Evolutionary conservation across 2,113 vertebrate genomes (phyloP), one percentile per base, ranked within the genome.

Genomic region (Herpetotheres cachinnans): DNA sequence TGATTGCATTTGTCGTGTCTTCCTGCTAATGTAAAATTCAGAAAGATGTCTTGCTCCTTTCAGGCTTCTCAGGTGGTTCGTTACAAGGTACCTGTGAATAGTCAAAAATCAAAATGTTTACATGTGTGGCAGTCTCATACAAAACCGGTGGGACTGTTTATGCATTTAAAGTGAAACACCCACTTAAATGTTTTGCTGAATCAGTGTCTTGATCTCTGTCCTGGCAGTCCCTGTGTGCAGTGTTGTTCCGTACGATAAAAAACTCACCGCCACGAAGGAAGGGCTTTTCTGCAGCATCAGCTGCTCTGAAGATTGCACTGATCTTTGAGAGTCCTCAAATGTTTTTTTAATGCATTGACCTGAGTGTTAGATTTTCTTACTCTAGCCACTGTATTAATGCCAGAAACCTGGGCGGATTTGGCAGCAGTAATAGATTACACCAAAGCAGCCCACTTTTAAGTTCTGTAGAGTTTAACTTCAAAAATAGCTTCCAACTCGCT

Each of bases 221-320:
- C 32, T 16, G 50, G 49, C 10, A 36, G 27, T 32, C n/a, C 56
- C 59, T 2, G 7, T 9, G 30, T 30, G 24, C 25, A 5, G 6
- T 4, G 6, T 2, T 9, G 49, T 55, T 47, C 65, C 18, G 1
- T 6, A 2, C 0, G 5, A 8, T 36, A 30, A 47, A 24, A 62
- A 52, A 27, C 3, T 8, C 36, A 7, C 47, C 24, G 8, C 18
- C 25, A 4, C 12, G 9, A 32, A 40, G 32, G 21, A 74, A 5
- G 7, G 56, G 58, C 30, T 79, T 40, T 80, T 44, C 49, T 19
- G 16, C 36, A 30, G 55, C 38, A 3, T 6, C 0, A 2, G 26
- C 44, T 47, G 61, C 71, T 66, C 44, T 58, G 55, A 62, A 52
- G 46, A 6, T 24, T 29, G 27, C n/a, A 11, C n/a, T 8, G 11